Evolutionary conservation across 2,797 vertebrate genomes (phyloP), one percentile per base, ranked within the genome.

Genomic region (Diglossa cyanea): DNA sequence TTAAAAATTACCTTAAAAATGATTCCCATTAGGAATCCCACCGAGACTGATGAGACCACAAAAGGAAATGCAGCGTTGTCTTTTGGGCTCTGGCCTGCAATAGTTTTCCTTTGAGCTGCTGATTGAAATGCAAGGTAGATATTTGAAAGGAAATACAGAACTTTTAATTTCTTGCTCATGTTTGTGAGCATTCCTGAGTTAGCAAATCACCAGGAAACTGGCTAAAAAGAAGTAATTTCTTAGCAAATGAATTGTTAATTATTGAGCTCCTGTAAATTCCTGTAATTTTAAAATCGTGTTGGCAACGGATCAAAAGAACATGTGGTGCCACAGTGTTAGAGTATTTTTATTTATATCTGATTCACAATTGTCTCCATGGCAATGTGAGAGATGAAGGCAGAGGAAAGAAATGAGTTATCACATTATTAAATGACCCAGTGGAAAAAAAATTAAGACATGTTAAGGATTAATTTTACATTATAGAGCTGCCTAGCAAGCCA

Each of bases 291-390:
- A 94, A 93, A 84, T 65, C 2, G 3, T 75, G 91, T 73, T 97
- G 97, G 97, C 97, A 96, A 91, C 0, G 1, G 83, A 91, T 93
- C 95, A 93, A 58, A 92, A 95, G 79, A 96, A 97, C 97, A 96
- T 97, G 97, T 97, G 97, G 97, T 31, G 68, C 78, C 82, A 96
- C 94, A 76, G 95, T 24, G 93, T 88, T 83, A 89, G 97, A 97
- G 95, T 98, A 98, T 98, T 98, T 98, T 97, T 98, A 98, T 98
- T 98, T 98, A 96, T 97, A 90, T 97, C 97, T 97, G 98, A 98
- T 97, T 97, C 97, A 97, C 94, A 93, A 87, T 94, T 84, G 95
- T 98, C 97, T 95, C 97, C 97, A 98, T 98, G 97, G 98, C 89
- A 73, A 98, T 97, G 92, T 70, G 80, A 91, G 91, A 92, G 88